These are phyloP conservation scores for Furcifer pardalis DNA, from an alignment of 2,797 vertebrate species.

Conservation along the genomic window DNA sequence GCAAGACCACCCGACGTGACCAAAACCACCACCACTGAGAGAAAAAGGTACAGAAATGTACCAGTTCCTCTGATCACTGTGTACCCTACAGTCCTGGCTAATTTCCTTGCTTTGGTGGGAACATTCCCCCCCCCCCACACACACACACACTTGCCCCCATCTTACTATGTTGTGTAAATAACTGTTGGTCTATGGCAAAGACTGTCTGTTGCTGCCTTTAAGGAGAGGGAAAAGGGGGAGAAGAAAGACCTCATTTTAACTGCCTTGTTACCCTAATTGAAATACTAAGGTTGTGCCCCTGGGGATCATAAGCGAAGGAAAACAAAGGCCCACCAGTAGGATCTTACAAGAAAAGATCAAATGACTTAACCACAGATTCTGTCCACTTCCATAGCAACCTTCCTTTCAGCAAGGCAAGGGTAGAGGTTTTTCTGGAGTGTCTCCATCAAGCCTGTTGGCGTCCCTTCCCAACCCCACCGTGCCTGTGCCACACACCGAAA, in stretches of 20 bases:
- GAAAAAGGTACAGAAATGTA: constrained; percentile 35
- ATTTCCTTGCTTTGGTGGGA: constrained; percentile 42
- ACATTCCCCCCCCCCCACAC: constrained; percentile 29
- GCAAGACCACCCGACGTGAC: constrained; percentile 66
- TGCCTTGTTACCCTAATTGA: constrained; percentile 54
- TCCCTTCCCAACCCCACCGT: neutral
- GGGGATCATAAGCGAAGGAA: constrained; percentile 15
- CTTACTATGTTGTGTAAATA: constrained; percentile 51
- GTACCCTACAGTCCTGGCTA: constrained; percentile 47
- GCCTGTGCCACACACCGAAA: neutral
- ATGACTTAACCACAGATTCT: constrained; percentile 23
- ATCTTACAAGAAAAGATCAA: constrained; percentile 32
- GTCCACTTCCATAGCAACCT: constrained; percentile 26
- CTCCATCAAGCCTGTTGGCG: neutral
- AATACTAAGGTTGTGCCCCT: constrained; percentile 28
- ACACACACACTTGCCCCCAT: constrained; percentile 13
- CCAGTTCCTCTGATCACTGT: constrained; percentile 60
- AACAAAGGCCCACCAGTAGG: constrained; percentile 43
- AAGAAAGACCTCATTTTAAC: neutral
- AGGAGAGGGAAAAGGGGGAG: neutral
- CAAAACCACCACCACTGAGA: constrained; percentile 36
- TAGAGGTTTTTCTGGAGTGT: constrained; percentile 10
- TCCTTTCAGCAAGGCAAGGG: constrained; percentile 27
- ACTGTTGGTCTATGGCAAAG: constrained; percentile 54
- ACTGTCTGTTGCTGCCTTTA: constrained; percentile 18